These are phyloP conservation scores for Rhopilema esculentum DNA, from an alignment of 30 jellyfish, hydroid and myxozoan genomes.

Conservation along the genomic window DNA sequence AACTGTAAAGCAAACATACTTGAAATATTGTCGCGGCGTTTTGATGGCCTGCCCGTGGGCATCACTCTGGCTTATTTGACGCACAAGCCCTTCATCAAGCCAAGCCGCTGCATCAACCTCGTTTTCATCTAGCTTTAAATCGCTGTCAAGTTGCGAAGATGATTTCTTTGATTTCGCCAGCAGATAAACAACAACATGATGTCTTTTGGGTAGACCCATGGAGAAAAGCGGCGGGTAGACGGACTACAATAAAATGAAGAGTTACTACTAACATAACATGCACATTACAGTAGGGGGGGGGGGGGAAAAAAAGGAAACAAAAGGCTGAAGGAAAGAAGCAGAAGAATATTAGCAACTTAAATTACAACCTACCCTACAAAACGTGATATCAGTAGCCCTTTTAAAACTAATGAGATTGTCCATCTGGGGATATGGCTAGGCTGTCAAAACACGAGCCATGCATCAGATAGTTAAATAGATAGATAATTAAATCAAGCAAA, in stretches of 20 bases:
- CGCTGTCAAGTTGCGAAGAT: conserved; percentile 43
- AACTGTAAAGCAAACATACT: conserved; percentile 46
- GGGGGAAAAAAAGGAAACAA: not conserved
- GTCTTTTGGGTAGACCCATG: conserved; percentile 77
- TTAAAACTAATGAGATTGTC: too few species aligned
- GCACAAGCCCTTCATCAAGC: conserved; percentile 65
- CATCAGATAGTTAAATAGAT: too few species aligned
- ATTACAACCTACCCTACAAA: too few species aligned
- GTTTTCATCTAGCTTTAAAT: conserved; percentile 50
- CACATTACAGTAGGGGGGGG: not conserved
- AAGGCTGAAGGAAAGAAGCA: too few species aligned
- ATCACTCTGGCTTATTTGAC: conserved; percentile 54
- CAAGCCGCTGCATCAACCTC: conserved; percentile 88
- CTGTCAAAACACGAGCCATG: too few species aligned
- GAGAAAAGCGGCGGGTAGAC: conserved; percentile 72
- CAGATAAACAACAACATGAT: conserved; percentile 70
- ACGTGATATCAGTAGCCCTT: too few species aligned
- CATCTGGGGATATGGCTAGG: too few species aligned
- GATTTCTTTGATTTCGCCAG: conserved; percentile 44
- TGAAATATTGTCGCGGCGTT: conserved; percentile 53
- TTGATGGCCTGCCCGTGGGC: conserved; percentile 61
- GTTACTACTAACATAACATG: not conserved
- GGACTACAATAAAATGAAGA: conserved; percentile 41
- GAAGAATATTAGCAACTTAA: too few species aligned
- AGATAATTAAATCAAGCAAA: not conserved